Percentiles rank a stretch among this genome's conserved stretches.
Conservation (phyloP, 2,888 invertebrate genomes). For the Pachycephus smyrnensis region DNA sequence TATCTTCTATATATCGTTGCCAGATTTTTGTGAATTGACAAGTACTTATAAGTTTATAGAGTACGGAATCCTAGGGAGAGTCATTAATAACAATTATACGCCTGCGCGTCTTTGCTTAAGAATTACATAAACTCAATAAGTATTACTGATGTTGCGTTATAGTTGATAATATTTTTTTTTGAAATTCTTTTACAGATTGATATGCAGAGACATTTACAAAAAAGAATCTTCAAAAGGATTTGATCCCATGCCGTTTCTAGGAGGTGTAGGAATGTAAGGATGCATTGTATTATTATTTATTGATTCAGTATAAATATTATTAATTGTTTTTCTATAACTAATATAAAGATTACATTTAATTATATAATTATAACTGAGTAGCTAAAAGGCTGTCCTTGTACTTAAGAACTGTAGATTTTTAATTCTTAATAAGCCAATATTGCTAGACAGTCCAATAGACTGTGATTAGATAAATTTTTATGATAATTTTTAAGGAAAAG, state of each 20-base stretch:
- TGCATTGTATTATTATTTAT: conserved; percentile 11
- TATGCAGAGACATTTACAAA: conserved; percentile 80
- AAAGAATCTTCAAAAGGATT: conserved; percentile 76
- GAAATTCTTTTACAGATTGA: conserved; percentile 65
- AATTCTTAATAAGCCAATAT: neutral
- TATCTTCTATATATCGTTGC: neutral
- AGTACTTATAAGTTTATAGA: neutral
- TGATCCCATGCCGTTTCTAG: conserved; percentile 79
- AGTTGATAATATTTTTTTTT: neutral
- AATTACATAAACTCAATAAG: neutral
- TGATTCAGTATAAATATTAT: neutral
- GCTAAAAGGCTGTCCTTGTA: no score
- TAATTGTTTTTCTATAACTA: neutral
- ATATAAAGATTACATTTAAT: no score
- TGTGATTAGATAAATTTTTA: neutral
- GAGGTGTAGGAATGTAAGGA: conserved; percentile 83
- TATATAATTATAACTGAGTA: no score
- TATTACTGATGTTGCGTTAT: neutral
- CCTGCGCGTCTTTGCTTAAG: neutral
- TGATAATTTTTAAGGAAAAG: conserved; percentile 5
- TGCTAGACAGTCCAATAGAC: neutral
- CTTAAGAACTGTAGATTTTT: neutral
- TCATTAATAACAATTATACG: neutral
- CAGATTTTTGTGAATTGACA: neutral
- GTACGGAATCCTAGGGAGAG: neutral